Conservation (phyloP, 2,113 vertebrate species). For the Pluvianellus socialis region DNA sequence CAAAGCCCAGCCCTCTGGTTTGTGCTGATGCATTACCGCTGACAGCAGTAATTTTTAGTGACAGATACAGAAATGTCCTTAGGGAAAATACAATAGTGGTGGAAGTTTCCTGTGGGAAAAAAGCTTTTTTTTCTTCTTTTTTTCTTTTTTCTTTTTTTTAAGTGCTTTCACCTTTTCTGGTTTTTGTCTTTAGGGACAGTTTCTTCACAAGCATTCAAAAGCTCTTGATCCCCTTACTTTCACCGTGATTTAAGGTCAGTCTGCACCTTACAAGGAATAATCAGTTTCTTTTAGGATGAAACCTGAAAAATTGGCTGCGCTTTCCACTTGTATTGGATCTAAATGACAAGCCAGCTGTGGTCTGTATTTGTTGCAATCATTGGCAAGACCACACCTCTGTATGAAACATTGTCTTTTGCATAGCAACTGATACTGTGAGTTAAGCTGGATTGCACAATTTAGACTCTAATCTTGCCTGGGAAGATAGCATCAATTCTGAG, state of each 20-base stretch:
- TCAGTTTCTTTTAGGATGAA: background rate
- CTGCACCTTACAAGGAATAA: background rate
- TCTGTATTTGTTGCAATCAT: background rate
- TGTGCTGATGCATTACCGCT: conserved; percentile 37
- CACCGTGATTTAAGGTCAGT: background rate
- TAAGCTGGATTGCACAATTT: conserved; percentile 51
- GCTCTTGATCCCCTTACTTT: background rate
- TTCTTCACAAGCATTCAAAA: background rate
- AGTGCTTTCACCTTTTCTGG: conserved; percentile 13
- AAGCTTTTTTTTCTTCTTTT: background rate
- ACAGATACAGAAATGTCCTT: conserved; percentile 71
- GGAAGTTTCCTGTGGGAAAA: conserved; percentile 73
- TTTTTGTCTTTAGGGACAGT: background rate
- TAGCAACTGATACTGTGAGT: conserved; percentile 60
- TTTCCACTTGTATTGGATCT: background rate
- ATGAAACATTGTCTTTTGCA: conserved; percentile 46
- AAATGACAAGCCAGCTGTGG: background rate
- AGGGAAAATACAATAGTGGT: conserved; percentile 57
- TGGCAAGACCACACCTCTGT: conserved; percentile 35
- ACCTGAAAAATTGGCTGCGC: background rate
- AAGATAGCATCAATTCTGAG: conserved; percentile 57
- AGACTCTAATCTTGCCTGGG: conserved; percentile 48
- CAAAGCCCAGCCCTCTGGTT: conserved; percentile 23
- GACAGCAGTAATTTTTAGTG: conserved; percentile 70
- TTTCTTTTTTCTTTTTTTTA: background rate